phyloP scores from a whole-genome alignment of 1,140 invertebrate genomes.

The Drosophila sulfurigaster region DNA sequence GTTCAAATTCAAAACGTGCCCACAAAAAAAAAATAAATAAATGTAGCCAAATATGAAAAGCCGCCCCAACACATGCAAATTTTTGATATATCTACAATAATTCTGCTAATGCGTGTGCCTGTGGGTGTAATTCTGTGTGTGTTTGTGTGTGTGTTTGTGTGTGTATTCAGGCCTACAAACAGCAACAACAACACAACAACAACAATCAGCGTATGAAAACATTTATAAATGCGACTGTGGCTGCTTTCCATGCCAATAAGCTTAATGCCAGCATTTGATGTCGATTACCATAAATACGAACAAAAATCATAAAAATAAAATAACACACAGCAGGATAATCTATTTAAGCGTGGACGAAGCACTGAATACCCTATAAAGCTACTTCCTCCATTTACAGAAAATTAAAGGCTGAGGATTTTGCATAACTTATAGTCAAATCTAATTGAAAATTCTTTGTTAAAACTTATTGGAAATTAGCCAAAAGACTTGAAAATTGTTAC shows the following conservation, averaged over 20 bases:
- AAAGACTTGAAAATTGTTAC: no score
- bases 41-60: constrained; percentile 60
- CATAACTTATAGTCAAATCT: no score
- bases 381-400: neutral
- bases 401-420: no score
- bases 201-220: constrained; percentile 50
- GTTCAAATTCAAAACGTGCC: constrained; percentile 57
- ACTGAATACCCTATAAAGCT: constrained; percentile 16
- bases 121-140: neutral
- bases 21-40: neutral
- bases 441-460: no score
- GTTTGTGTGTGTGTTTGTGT: constrained; percentile 20
- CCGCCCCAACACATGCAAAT: constrained; percentile 56
- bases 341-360: neutral
- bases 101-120: constrained; percentile 27
- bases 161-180: constrained; percentile 49
- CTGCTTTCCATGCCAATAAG: constrained; percentile 75
- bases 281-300: constrained; percentile 79
- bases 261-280: constrained; percentile 79
- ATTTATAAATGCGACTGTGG: constrained; percentile 43
- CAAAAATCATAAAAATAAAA: constrained; percentile 31
- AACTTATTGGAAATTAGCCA: no score
- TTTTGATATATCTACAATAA: constrained; percentile 40
- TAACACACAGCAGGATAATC: constrained; percentile 10
- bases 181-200: constrained; percentile 32